These are phyloP conservation scores for Drosophila stalkeri DNA, from an alignment of 2,888 invertebrate genomes.

Conservation along the genomic window DNA sequence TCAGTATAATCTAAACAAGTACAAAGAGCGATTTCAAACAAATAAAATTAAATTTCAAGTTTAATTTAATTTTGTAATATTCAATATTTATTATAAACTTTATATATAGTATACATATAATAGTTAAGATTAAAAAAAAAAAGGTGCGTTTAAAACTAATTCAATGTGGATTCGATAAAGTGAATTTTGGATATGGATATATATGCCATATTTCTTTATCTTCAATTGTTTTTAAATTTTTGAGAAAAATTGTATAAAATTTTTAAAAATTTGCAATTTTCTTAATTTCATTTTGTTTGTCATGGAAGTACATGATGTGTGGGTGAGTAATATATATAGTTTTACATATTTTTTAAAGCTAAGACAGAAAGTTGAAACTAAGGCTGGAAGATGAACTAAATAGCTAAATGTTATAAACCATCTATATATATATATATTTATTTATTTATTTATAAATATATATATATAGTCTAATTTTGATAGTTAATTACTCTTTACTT, in stretches of 20 bases:
- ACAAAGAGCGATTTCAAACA: too few species aligned
- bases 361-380: constrained; percentile 31
- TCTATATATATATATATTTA: background rate
- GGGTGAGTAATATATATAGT: constrained; percentile 12
- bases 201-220: background rate
- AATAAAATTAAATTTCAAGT: too few species aligned
- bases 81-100: constrained; percentile 73
- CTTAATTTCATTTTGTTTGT: constrained; percentile 39
- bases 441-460: constrained; percentile 5
- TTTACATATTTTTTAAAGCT: constrained; percentile 45
- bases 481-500: constrained; percentile 21
- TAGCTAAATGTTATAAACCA: constrained; percentile 21
- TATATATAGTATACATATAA: constrained; percentile 68
- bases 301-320: constrained; percentile 50
- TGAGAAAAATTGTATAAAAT: constrained; percentile 16
- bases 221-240: background rate
- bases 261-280: constrained; percentile 54
- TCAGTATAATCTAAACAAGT: too few species aligned
- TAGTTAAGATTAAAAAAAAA: constrained; percentile 65
- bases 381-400: constrained; percentile 28
- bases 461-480: constrained; percentile 2
- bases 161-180: constrained; percentile 38
- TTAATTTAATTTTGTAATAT: constrained; percentile 57
- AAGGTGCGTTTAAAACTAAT: constrained; percentile 53
- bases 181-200: constrained; percentile 18